Evolutionary conservation across 2,797 vertebrate genomes (phyloP).

Genomic region (Basileuterus tristriatus): DNA sequence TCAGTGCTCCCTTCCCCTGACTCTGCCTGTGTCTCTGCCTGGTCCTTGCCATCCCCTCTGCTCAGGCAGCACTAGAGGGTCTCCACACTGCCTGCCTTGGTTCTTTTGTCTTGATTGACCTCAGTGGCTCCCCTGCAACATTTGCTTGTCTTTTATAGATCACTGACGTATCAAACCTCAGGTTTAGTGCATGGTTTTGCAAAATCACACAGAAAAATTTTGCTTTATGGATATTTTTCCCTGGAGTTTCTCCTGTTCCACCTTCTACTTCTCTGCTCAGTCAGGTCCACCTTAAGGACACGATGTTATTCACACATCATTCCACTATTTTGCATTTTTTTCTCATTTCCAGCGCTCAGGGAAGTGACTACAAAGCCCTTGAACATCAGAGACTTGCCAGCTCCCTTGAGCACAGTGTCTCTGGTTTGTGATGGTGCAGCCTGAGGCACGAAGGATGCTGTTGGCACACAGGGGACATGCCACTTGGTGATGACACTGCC

Average conservation of each 20-base stretch:
- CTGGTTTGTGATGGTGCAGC: neutral
- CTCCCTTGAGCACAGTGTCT: neutral
- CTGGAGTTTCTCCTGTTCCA: neutral
- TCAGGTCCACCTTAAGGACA: neutral
- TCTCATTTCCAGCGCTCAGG: neutral
- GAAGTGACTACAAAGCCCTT: neutral
- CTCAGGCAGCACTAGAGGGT: neutral
- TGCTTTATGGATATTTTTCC: neutral
- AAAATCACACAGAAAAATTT: neutral
- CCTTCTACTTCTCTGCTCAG: neutral
- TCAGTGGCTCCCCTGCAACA: neutral
- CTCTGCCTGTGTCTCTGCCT: neutral
- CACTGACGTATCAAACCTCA: neutral
- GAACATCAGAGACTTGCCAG: neutral
- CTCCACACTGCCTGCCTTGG: neutral
- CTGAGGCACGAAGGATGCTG: neutral
- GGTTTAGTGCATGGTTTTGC: slow-evolving; percentile 13
- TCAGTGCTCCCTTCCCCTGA: too few relatives aligned
- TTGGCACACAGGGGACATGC: neutral
- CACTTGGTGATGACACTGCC: neutral
- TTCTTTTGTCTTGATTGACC: neutral
- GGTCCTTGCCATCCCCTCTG: neutral
- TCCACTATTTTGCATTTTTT: neutral
- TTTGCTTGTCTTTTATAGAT: neutral
- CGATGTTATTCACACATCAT: neutral